Conservation (phyloP, 1,140 invertebrate genomes). For the Orussus abietinus region DNA sequence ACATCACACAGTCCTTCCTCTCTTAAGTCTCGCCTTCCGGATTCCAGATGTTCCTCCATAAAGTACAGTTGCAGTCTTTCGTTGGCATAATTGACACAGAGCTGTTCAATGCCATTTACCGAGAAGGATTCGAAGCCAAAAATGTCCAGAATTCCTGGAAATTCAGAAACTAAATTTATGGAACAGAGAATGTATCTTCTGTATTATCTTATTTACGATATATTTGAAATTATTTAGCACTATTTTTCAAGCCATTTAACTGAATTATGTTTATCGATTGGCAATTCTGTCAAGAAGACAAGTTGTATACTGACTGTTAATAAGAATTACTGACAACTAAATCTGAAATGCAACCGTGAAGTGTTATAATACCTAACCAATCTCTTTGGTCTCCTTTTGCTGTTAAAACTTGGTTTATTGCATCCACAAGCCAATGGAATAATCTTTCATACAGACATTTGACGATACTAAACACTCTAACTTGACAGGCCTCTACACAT, state of each 20-base stretch:
- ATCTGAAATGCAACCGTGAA: not conserved
- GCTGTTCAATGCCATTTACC: constrained; percentile 69
- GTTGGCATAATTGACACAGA: constrained; percentile 75
- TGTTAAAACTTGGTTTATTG: constrained; percentile 26
- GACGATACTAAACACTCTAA: constrained; percentile 34
- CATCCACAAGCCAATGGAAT: constrained; percentile 31
- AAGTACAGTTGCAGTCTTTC: constrained; percentile 66
- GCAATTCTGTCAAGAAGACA: too few species aligned
- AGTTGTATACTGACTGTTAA: too few species aligned
- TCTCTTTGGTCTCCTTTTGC: constrained; percentile 17
- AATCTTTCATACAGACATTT: constrained; percentile 34
- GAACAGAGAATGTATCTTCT: too few species aligned
- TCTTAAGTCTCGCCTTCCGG: constrained; percentile 58
- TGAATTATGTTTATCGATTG: too few species aligned
- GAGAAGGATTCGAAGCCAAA: constrained; percentile 71
- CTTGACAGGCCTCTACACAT: constrained; percentile 28
- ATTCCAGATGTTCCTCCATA: constrained; percentile 62
- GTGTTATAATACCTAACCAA: constrained; percentile 30
- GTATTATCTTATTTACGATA: too few species aligned
- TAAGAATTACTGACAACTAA: too few species aligned
- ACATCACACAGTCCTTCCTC: constrained; percentile 55
- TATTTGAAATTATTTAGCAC: too few species aligned
- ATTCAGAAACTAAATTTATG: too few species aligned
- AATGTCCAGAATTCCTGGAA: constrained; percentile 58
- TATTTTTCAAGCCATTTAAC: too few species aligned